Evolutionary conservation across 2,113 vertebrate species (phyloP).

Genomic region (Henicopernis longicauda): DNA sequence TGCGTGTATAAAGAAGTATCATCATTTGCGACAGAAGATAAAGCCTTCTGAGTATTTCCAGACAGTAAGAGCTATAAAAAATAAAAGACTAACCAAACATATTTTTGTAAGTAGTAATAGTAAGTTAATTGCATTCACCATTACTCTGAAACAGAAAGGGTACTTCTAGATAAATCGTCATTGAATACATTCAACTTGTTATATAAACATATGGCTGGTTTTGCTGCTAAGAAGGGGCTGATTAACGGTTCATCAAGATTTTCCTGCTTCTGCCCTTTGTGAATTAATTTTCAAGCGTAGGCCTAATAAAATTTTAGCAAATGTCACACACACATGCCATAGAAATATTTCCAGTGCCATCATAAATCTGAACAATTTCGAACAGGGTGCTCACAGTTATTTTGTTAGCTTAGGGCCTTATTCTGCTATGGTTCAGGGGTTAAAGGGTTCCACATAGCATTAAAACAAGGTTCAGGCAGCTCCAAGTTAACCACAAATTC

Average conservation of each 20-base stretch:
- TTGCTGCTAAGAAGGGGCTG: neutral
- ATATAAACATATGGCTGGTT: neutral
- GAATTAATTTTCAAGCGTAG: constrained; percentile 3
- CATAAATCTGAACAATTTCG: neutral
- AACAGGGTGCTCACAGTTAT: neutral
- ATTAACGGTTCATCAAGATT: neutral
- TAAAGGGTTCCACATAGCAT: constrained; percentile 2
- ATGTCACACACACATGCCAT: neutral
- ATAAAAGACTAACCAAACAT: neutral
- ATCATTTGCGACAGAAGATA: neutral
- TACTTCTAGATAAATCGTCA: neutral
- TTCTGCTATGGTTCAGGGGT: constrained; percentile 14
- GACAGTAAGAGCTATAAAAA: neutral
- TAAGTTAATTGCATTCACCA: neutral
- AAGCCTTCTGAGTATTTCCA: neutral
- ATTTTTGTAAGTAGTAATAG: neutral
- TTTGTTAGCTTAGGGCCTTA: neutral
- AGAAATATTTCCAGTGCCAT: neutral
- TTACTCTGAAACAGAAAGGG: neutral
- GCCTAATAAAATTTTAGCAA: neutral
- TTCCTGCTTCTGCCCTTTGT: neutral
- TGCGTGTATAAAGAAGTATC: rapidly evolving
- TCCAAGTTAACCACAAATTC: constrained; percentile 43
- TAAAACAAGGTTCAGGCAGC: neutral
- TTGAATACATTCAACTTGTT: neutral